A percentile compares a stretch with the other conserved stretches of the same genome.
These are phyloP conservation scores for Atherinosoma microstoma DNA, from an alignment of 2,797 vertebrate species.

Conservation along the genomic window DNA sequence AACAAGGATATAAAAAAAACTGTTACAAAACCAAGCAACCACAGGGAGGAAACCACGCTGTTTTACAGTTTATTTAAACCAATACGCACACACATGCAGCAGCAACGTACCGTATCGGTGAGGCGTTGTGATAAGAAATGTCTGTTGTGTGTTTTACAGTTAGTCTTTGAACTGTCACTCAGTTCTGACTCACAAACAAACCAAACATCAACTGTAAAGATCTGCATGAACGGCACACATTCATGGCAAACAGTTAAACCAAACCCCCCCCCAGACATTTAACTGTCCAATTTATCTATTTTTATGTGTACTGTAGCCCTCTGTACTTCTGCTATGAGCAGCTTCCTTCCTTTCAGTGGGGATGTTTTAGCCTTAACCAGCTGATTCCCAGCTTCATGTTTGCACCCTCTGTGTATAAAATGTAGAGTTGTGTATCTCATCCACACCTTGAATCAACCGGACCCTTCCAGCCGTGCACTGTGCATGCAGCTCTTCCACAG, in stretches of 20 bases:
- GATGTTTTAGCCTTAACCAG: no score
- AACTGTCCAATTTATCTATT: not conserved
- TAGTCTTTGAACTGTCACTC: conserved; percentile 25
- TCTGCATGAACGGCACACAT: not conserved
- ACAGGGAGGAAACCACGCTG: conserved; percentile 66
- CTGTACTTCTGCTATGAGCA: no score
- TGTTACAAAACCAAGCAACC: conserved; percentile 66
- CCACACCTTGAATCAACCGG: not conserved
- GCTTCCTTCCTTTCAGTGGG: no score
- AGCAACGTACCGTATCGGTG: conserved; percentile 23
- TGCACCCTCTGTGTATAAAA: not conserved
- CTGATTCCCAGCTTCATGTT: no score
- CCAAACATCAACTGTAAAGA: not conserved
- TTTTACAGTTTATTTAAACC: conserved; percentile 62
- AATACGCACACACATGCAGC: conserved; percentile 31
- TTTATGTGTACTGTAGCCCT: no score
- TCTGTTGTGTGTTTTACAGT: conserved; percentile 27
- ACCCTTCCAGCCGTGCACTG: no score
- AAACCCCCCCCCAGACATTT: no score
- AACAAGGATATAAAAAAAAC: conserved; percentile 45
- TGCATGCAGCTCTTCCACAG: no score
- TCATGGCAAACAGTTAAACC: not conserved
- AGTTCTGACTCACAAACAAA: conserved; percentile 5
- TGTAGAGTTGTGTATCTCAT: not conserved
- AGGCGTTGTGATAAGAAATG: conserved; percentile 52